Conservation (phyloP, 2,797 vertebrate genomes). For the Gila robusta region DNA sequence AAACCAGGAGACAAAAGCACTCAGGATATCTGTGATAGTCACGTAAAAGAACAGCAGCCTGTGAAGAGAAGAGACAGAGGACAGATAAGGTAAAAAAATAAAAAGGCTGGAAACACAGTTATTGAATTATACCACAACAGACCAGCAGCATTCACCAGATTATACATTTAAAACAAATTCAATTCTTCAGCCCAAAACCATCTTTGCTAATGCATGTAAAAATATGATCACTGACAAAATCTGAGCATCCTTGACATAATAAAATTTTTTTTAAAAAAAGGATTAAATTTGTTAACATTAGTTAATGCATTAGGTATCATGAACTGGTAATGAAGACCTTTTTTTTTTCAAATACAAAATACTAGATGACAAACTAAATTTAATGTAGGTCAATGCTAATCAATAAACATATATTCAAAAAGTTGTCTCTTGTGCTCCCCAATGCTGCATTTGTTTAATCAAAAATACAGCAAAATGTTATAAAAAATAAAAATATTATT, state of each 20-base stretch:
- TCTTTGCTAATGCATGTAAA: background rate
- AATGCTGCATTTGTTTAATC: background rate
- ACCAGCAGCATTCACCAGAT: background rate
- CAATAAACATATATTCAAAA: background rate
- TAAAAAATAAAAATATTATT: background rate
- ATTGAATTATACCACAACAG: slow-evolving; percentile 3
- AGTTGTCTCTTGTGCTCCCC: background rate
- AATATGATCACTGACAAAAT: background rate
- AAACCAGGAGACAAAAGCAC: background rate
- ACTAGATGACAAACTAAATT: background rate
- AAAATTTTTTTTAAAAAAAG: background rate
- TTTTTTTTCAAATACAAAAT: background rate
- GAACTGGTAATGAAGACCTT: background rate
- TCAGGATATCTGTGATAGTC: background rate
- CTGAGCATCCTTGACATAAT: background rate
- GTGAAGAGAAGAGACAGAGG: slow-evolving; percentile 1
- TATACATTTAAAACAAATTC: background rate
- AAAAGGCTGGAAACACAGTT: background rate
- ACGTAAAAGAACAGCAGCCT: background rate
- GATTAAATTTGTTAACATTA: background rate
- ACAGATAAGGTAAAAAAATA: slow-evolving; percentile 32
- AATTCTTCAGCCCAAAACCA: background rate
- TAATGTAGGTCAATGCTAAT: background rate
- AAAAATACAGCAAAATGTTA: background rate
- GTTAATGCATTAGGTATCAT: background rate